Percentiles rank a stretch among this genome's conserved stretches.
Conservation (phyloP, 2,888 invertebrate species). For the Teleogryllus oceanicus region DNA sequence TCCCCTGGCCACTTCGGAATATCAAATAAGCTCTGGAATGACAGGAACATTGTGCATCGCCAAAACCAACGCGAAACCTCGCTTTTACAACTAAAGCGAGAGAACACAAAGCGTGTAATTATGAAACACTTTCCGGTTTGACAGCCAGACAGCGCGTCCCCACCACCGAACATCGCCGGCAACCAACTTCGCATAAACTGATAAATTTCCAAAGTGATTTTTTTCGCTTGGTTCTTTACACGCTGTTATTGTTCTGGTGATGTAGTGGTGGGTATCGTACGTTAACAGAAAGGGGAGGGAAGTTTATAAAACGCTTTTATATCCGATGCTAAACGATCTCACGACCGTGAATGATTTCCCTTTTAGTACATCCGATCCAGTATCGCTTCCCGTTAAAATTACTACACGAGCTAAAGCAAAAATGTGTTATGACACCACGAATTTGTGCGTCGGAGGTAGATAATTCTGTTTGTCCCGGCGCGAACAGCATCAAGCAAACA, state of each 20-base stretch:
- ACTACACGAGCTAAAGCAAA: not conserved
- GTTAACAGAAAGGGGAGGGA: not conserved
- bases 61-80: no score
- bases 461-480: not conserved
- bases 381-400: not conserved
- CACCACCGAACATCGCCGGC: no score
- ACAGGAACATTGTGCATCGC: no score
- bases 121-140: not conserved
- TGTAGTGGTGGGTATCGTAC: not conserved
- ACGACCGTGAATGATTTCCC: constrained; percentile 5
- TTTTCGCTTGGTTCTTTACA: not conserved
- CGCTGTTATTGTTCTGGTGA: not conserved
- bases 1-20: no score
- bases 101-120: no score
- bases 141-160: not conserved
- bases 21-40: no score
- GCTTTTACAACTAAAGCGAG: no score
- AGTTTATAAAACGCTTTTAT: not conserved
- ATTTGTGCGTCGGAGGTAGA: not conserved
- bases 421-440: constrained; percentile 4
- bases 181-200: not conserved
- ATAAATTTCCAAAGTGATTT: not conserved
- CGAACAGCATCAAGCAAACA: not conserved
- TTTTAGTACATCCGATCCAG: not conserved
- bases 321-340: not conserved